Evolutionary conservation across 92 coral and sea anemone species (phyloP).

Genomic region (Epizoanthus fatuus): DNA sequence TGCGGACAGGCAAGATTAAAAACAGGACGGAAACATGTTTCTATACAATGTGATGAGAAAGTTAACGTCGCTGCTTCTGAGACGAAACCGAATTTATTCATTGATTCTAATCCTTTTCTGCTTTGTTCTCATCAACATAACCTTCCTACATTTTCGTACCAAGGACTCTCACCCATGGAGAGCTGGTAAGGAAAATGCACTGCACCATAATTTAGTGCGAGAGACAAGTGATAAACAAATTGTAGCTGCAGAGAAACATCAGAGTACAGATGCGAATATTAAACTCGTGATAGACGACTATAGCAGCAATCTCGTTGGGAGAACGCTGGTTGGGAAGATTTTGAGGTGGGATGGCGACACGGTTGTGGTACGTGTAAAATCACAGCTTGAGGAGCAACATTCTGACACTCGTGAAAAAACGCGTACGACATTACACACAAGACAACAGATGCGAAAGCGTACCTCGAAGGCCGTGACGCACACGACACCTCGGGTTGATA

Average conservation of each 20-base stretch:
- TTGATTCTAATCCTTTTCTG: not conserved
- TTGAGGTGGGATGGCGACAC: not conserved
- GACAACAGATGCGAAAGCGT: not conserved
- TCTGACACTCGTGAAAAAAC: too few relatives aligned
- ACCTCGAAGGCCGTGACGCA: not conserved
- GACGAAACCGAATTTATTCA: conserved; percentile 5
- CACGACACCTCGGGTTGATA: not conserved
- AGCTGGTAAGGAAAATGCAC: not conserved
- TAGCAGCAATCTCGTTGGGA: not conserved
- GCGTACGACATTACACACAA: too few relatives aligned
- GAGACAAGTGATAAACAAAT: not conserved
- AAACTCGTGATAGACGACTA: not conserved
- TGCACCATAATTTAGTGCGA: not conserved
- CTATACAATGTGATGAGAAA: conserved; percentile 1
- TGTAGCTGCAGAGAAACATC: not conserved
- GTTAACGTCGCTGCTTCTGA: not conserved
- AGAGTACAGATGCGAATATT: not conserved
- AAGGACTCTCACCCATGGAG: not conserved
- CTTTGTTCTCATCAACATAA: not conserved
- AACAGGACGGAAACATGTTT: not conserved
- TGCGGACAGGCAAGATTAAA: too few relatives aligned
- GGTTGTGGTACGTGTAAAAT: not conserved
- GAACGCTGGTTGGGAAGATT: not conserved
- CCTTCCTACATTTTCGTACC: not conserved
- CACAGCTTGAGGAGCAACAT: not conserved